These are phyloP conservation scores for Pyrgilauda ruficollis DNA, from an alignment of 2,113 vertebrate species.

Conservation along the genomic window DNA sequence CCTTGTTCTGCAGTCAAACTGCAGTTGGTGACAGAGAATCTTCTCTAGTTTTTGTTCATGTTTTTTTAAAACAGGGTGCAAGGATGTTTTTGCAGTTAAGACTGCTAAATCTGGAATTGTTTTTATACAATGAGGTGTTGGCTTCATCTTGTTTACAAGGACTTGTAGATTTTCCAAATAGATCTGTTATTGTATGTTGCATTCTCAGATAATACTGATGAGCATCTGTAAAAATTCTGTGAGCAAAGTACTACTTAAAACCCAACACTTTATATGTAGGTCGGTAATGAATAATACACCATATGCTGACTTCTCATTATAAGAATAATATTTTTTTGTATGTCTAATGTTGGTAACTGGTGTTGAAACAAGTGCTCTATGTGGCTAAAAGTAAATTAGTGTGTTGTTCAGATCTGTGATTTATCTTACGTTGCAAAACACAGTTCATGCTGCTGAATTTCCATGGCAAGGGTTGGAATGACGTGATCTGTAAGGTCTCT, in stretches of 20 bases:
- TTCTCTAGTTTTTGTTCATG: neutral
- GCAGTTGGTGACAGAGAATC: neutral
- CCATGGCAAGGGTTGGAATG: neutral
- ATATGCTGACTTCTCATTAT: neutral
- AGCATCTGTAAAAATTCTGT: neutral
- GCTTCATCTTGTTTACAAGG: neutral
- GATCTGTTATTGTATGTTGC: rapidly evolving
- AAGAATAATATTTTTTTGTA: neutral
- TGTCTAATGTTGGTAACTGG: neutral
- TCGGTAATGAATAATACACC: neutral
- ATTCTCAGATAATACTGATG: neutral
- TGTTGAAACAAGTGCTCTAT: neutral
- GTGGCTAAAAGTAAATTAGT: neutral
- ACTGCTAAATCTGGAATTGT: neutral
- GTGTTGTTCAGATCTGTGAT: neutral
- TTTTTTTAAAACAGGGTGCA: neutral
- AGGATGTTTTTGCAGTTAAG: neutral
- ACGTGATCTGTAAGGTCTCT: neutral
- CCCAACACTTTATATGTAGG: neutral
- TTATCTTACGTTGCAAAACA: neutral
- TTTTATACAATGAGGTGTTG: neutral
- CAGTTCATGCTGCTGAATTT: neutral
- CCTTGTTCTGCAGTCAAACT: neutral
- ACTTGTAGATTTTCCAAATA: neutral
- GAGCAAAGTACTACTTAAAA: neutral